phyloP scores from a whole-genome alignment of 2,888 invertebrate species.

The Cheilosia impressa region DNA sequence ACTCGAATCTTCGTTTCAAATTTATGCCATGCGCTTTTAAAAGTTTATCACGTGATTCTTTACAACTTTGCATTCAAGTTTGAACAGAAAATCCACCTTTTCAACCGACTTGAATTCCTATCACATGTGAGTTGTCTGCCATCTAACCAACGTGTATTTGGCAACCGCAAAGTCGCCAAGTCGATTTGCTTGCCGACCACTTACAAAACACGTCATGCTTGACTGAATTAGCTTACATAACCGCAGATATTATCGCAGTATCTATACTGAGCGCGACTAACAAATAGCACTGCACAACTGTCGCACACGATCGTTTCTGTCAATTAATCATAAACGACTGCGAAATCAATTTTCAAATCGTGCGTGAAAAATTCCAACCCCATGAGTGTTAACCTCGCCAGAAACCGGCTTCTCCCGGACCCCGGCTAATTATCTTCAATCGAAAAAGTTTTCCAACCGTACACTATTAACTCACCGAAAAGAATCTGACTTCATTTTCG shows the following conservation, averaged over 20 bases:
- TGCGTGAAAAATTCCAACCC: conserved; percentile 32
- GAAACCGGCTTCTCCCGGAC: conserved; percentile 1
- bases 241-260: conserved; percentile 3
- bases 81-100: not conserved
- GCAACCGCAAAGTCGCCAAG: conserved; percentile 12
- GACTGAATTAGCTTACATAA: conserved; percentile 25
- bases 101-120: not conserved
- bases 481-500: conserved; percentile 8
- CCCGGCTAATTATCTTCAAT: conserved; percentile 18
- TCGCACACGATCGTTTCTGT: conserved; percentile 47
- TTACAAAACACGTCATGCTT: conserved; percentile 46
- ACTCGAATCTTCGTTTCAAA: no score
- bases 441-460: conserved; percentile 5
- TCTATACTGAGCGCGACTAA: not conserved
- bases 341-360: conserved; percentile 39
- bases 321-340: conserved; percentile 55
- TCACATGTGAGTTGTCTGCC: not conserved
- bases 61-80: not conserved
- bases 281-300: conserved; percentile 33
- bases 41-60: not conserved
- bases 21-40: not conserved
- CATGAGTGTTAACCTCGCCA: conserved; percentile 7
- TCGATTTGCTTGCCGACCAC: conserved; percentile 29
- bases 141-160: conserved; percentile 12
- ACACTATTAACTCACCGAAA: not conserved